Base-by-base conservation (phyloP, 2,888 invertebrate species). In the Acrocera orbiculus region DNA sequence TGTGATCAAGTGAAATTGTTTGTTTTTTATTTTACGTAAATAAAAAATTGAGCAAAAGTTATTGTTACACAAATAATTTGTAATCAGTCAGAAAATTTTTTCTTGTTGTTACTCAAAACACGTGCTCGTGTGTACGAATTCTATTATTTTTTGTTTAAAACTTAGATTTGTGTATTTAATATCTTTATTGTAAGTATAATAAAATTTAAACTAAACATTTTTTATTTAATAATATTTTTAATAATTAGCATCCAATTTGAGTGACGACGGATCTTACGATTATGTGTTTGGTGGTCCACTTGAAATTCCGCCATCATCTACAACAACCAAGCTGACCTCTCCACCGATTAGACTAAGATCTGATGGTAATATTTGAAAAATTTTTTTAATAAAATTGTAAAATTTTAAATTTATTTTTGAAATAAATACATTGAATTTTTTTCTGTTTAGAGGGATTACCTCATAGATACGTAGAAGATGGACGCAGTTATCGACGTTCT, bases 261-360 rank as follows among this genome's bases (percentile, higher is more conserved):
- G 58, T 53, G 61, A 42, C 34, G 44, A 61, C 54, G 58, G 56
- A 51, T 59, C 60, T 49, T 61, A 61, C 57, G 61, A 61, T 58
- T 61, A 61, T 61, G 61, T 61, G 53, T 59, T 60, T 60, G 61
- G 61, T 54, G 59, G 59, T 55, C 59, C 58, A 52, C 52, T 54
- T 50, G 56, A 59, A 53, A 56, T 54, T 51, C 56, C 61, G 52
- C 56, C 58, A 49, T 35, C 43, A 25, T 50, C 58, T 49, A 52
- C 56, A 51, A 58, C 59, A 51, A 55, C 61, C 48, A 61, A 61
- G 61, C 61, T 61, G 61, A 61, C 61, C 59, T 58, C 61, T 47
- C 59, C 61, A 47, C 61, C 61, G 40, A 54, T 59, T 48, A 55
- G 59, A 48, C 48, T 60, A 49, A 52, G 60, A 56, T 54, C 58